These are phyloP conservation scores for Oceanodroma tethys DNA, from an alignment of 2,113 vertebrate species.

Conservation along the genomic window DNA sequence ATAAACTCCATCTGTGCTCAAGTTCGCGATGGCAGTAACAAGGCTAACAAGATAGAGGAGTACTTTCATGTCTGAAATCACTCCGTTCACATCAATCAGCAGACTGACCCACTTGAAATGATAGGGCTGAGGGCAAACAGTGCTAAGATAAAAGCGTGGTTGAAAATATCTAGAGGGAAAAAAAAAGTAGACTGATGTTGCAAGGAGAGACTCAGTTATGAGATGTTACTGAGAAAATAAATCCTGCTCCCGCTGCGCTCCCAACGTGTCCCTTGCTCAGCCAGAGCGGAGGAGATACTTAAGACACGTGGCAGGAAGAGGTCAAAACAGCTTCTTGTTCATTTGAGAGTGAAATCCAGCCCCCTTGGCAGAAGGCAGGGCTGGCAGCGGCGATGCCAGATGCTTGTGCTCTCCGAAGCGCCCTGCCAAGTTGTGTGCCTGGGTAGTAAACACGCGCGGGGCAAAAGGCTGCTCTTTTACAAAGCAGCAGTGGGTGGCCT, in stretches of 20 bases:
- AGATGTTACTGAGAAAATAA: background rate
- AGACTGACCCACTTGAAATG: background rate
- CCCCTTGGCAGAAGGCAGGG: slow-evolving; percentile 19
- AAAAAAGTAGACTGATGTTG: background rate
- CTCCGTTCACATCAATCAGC: background rate
- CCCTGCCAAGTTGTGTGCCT: background rate
- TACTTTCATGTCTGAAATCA: background rate
- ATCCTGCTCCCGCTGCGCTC: background rate
- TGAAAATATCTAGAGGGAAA: background rate
- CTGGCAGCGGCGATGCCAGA: background rate
- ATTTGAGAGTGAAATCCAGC: slow-evolving; percentile 6
- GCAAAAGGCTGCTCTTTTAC: background rate
- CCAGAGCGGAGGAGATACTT: background rate
- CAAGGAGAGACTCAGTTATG: background rate
- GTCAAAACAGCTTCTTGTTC: slow-evolving; percentile 4
- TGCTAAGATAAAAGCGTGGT: background rate
- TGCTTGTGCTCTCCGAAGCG: rapidly evolving
- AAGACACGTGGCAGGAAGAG: background rate
- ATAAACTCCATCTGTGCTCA: background rate
- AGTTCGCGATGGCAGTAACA: background rate
- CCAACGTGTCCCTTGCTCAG: background rate
- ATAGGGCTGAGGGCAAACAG: background rate
- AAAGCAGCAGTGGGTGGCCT: background rate
- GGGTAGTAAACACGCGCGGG: background rate
- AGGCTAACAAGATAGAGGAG: background rate